These are phyloP conservation scores for Steatocranus sp. DNA, from an alignment of 2,797 vertebrate genomes.

Conservation along the genomic window DNA sequence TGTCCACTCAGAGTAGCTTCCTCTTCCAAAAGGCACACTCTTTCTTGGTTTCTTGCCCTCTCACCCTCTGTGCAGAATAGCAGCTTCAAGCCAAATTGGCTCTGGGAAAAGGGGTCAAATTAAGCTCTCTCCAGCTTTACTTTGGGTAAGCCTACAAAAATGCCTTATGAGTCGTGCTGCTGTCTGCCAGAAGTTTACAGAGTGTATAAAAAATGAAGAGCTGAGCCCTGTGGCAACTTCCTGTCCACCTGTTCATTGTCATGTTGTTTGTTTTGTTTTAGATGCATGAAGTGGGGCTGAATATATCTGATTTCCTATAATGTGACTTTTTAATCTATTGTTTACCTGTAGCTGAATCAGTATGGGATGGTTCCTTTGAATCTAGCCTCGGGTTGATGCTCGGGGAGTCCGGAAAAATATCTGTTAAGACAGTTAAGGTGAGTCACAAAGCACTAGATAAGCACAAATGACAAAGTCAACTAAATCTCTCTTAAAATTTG, in stretches of 20 bases:
- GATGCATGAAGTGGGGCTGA: not conserved
- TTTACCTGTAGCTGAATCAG: slow-evolving; percentile 62
- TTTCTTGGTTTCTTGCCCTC: slow-evolving; percentile 46
- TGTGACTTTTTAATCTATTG: not conserved
- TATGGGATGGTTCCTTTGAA: slow-evolving; percentile 46
- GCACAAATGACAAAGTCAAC: slow-evolving; percentile 3
- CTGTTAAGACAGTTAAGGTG: slow-evolving; percentile 32
- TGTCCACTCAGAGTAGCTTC: slow-evolving; percentile 2
- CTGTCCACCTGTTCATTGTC: not conserved
- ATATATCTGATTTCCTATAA: not conserved
- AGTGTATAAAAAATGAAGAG: slow-evolving; percentile 34
- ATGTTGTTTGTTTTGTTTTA: not conserved
- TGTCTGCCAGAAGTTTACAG: slow-evolving; percentile 52
- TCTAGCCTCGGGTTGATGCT: slow-evolving; percentile 49
- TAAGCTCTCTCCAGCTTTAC: slow-evolving; percentile 36
- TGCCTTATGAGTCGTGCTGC: slow-evolving; percentile 12
- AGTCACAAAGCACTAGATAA: not conserved
- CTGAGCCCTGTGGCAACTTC: not conserved
- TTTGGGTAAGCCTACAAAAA: slow-evolving; percentile 50
- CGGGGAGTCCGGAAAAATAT: slow-evolving; percentile 56
- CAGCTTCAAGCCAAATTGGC: slow-evolving; percentile 60
- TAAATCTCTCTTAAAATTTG: not conserved
- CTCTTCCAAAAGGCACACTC: slow-evolving; percentile 48
- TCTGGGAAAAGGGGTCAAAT: slow-evolving; percentile 46
- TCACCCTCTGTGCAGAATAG: slow-evolving; percentile 38